Percentiles rank a stretch among this genome's conserved stretches.
phyloP scores from a whole-genome alignment of 2,113 vertebrate species.

The Parotia lawesii region DNA sequence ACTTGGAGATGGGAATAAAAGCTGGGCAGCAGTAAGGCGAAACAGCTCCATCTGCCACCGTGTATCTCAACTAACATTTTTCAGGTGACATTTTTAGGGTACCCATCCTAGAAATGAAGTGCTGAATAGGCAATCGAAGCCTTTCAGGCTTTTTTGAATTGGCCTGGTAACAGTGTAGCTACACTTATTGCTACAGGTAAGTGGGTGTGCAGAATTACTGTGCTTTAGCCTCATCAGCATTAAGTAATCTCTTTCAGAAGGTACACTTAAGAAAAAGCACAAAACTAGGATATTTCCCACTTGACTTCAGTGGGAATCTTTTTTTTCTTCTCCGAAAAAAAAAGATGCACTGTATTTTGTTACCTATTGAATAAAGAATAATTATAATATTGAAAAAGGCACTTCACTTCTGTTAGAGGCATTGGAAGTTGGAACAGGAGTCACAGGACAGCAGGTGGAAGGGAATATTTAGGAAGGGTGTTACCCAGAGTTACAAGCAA shows the following conservation, averaged over 20 bases:
- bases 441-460: fast-evolving
- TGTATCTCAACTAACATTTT: neutral
- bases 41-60: neutral
- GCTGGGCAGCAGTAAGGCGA: neutral
- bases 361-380: no score
- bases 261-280: neutral
- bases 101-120: neutral
- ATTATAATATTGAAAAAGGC: fast-evolving
- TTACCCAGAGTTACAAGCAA: neutral
- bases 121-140: neutral
- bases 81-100: neutral
- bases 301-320: neutral
- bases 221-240: neutral
- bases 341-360: neutral
- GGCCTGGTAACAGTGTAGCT: neutral
- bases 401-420: neutral
- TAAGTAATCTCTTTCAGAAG: neutral
- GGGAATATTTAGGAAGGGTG: neutral
- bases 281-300: neutral
- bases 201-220: neutral
- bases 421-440: neutral
- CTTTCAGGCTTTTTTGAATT: neutral
- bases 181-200: neutral
- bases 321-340: neutral
- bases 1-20: neutral